Evolutionary conservation across 2,797 vertebrate species (phyloP).

Genomic region (Otolemur crassicaudatus): DNA sequence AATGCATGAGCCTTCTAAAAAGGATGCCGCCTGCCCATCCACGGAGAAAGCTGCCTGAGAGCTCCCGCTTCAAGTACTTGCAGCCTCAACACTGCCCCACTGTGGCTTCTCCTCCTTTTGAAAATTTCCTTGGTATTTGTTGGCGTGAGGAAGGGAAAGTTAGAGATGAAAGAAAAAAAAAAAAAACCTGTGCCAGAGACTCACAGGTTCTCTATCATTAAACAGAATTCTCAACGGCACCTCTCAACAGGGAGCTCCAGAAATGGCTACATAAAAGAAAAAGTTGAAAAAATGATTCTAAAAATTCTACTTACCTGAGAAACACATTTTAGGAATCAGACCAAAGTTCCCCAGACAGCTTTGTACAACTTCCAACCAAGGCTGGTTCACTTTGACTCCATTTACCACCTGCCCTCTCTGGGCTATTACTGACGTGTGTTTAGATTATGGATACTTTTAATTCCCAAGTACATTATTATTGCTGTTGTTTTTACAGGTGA

Average conservation of each 20-base stretch:
- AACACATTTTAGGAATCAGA: neutral
- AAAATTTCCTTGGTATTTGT: neutral
- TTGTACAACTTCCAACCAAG: rapidly evolving
- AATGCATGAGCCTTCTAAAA: too few relatives aligned
- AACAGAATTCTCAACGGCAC: neutral
- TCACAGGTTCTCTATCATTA: neutral
- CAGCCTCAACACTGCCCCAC: neutral
- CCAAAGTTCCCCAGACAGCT: neutral
- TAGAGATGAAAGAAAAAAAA: neutral
- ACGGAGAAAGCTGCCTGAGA: neutral
- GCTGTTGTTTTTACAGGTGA: neutral
- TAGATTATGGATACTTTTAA: neutral
- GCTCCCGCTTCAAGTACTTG: neutral
- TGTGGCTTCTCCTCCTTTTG: neutral
- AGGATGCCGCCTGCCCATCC: rapidly evolving
- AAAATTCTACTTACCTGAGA: neutral
- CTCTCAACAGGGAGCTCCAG: neutral
- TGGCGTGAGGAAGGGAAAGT: neutral
- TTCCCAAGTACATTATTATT: neutral
- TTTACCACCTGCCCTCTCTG: rapidly evolving
- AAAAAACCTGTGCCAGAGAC: neutral
- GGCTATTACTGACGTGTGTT: rapidly evolving
- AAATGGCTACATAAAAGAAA: neutral
- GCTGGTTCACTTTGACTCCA: neutral
- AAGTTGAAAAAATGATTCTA: neutral